Conservation (phyloP, 2,113 vertebrate genomes). For the Stercorarius parasiticus region DNA sequence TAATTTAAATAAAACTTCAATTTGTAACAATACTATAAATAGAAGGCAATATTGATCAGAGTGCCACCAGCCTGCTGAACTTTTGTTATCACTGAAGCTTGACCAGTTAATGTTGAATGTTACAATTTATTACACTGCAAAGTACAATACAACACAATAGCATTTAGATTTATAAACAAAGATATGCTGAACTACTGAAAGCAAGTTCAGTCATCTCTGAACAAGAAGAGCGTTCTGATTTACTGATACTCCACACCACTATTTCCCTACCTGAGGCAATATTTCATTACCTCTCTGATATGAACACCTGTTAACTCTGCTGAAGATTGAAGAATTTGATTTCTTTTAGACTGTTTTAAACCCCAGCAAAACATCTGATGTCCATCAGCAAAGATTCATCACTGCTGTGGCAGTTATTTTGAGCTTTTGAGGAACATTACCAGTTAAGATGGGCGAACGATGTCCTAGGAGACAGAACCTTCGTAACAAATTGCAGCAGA, state of each 20-base stretch:
- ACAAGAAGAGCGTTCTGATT: neutral
- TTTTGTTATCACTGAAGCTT: constrained; percentile 76
- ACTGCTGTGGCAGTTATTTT: neutral
- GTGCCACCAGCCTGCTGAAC: constrained; percentile 62
- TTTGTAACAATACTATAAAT: constrained; percentile 81
- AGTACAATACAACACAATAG: constrained; percentile 52
- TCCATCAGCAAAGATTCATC: constrained; percentile 24
- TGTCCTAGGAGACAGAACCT: neutral
- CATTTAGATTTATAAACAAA: constrained; percentile 54
- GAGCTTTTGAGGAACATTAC: neutral
- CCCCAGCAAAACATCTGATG: constrained; percentile 8
- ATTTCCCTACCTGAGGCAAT: neutral
- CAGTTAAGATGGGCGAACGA: neutral
- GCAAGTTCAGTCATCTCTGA: neutral
- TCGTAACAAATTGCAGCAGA: neutral
- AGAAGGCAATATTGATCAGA: constrained; percentile 76
- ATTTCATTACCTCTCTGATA: neutral
- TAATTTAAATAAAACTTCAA: constrained; percentile 84
- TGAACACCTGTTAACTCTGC: neutral
- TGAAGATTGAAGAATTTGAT: constrained; percentile 14
- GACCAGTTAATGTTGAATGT: constrained; percentile 72
- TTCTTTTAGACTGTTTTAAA: constrained; percentile 3
- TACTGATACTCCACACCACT: neutral
- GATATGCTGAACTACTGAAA: constrained; percentile 28
- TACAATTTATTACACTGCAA: constrained; percentile 72